phyloP scores from a whole-genome alignment of 2,113 vertebrate genomes.

The Nannobrachium achirus region DNA sequence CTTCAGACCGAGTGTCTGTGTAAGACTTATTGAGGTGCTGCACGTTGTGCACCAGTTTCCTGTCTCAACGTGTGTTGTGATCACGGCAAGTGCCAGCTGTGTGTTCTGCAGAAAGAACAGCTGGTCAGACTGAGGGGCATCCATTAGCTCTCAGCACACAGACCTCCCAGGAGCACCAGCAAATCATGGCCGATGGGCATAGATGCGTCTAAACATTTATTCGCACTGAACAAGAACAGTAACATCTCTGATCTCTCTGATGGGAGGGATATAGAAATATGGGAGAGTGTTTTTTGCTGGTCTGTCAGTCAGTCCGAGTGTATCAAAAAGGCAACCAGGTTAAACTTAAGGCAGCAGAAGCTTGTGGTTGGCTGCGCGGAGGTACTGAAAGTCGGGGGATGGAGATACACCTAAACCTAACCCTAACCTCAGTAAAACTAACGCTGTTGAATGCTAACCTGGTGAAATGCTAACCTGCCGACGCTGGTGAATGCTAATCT shows the following conservation, averaged over 20 bases:
- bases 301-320: too few species aligned
- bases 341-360: too few species aligned
- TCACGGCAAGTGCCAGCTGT: slow-evolving; percentile 57
- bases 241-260: slow-evolving; percentile 61
- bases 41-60: background rate
- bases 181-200: slow-evolving; percentile 59
- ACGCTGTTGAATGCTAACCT: background rate
- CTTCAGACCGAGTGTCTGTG: too few species aligned
- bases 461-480: too few species aligned
- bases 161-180: slow-evolving; percentile 66
- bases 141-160: slow-evolving; percentile 61
- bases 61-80: slow-evolving; percentile 35
- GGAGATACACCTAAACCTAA: too few species aligned
- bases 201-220: slow-evolving; percentile 70
- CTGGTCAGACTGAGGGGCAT: slow-evolving; percentile 60
- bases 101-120: slow-evolving; percentile 57
- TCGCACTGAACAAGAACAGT: slow-evolving; percentile 64
- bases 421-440: background rate
- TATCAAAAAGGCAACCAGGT: too few species aligned
- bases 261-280: slow-evolving; percentile 32
- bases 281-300: slow-evolving; percentile 1
- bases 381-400: too few species aligned
- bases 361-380: too few species aligned
- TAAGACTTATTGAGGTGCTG: too few species aligned
- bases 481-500: too few species aligned